Conservation (phyloP, 2,888 invertebrate genomes). For the Dasypolia templi region DNA sequence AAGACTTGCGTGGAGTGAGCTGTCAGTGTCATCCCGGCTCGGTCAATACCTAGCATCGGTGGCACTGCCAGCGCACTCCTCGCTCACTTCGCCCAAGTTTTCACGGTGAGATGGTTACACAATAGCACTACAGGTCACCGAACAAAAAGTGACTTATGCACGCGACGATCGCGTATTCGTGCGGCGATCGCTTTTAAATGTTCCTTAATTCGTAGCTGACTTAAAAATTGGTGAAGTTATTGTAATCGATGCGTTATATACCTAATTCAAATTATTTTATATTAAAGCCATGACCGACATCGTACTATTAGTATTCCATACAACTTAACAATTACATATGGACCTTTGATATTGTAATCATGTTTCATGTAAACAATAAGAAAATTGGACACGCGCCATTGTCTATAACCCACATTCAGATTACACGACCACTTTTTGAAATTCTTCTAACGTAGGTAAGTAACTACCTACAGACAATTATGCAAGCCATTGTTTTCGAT, state of each 20-base stretch:
- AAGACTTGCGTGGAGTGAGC: too few species aligned
- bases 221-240: background rate
- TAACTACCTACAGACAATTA: constrained; percentile 29
- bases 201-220: background rate
- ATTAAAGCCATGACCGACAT: background rate
- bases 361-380: constrained; percentile 47
- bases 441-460: constrained; percentile 34
- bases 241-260: background rate
- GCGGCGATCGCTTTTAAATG: background rate
- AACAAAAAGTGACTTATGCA: background rate
- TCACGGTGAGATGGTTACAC: too few species aligned
- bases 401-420: constrained; percentile 49
- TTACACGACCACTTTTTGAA: constrained; percentile 22
- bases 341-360: constrained; percentile 36
- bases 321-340: constrained; percentile 34
- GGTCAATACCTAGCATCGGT: too few species aligned
- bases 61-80: too few species aligned
- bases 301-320: constrained; percentile 14
- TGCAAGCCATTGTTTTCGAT: constrained; percentile 49
- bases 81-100: too few species aligned
- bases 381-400: constrained; percentile 49
- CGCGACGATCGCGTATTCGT: background rate
- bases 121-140: too few species aligned
- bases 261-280: background rate
- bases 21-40: too few species aligned